phyloP scores from a whole-genome alignment of 2,888 invertebrate genomes.

The Drosophila anomelani region DNA sequence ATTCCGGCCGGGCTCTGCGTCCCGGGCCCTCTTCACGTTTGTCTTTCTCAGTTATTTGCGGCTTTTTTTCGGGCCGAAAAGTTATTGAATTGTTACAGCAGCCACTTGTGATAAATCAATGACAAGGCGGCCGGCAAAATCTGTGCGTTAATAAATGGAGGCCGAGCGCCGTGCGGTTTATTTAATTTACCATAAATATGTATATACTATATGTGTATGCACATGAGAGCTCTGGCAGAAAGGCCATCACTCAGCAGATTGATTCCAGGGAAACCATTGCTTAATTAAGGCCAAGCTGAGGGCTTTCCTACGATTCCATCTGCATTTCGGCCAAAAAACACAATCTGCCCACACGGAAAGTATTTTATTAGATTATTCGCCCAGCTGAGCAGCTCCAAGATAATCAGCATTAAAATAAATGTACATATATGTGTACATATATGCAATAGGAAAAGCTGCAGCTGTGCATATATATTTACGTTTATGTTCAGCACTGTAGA shows the following conservation, averaged over 20 bases:
- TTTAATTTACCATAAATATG: constrained; percentile 65
- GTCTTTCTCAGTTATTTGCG: constrained; percentile 47
- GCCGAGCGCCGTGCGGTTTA: constrained; percentile 45
- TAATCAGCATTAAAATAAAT: constrained; percentile 71
- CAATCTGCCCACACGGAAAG: constrained; percentile 64
- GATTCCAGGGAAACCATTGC: constrained; percentile 47
- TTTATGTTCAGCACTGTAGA: constrained; percentile 1
- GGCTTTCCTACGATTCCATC: constrained; percentile 49
- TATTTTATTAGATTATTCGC: constrained; percentile 66
- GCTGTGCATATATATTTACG: constrained; percentile 1
- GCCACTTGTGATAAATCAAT: constrained; percentile 73
- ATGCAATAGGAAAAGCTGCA: constrained; percentile 32
- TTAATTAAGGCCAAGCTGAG: constrained; percentile 63
- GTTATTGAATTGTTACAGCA: constrained; percentile 74
- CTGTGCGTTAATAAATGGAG: constrained; percentile 56
- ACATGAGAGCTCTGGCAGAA: constrained; percentile 43
- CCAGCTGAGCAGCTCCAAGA: constrained; percentile 52
- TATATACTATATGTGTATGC: constrained; percentile 14
- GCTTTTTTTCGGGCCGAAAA: constrained; percentile 55
- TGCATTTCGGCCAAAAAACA: constrained; percentile 40
- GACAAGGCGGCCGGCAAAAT: constrained; percentile 43
- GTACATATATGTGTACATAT: not conserved
- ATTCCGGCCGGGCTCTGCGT: constrained; percentile 45
- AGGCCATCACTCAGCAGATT: constrained; percentile 48
- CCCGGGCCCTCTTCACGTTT: constrained; percentile 7